These are phyloP conservation scores for Schlechtendalia chinensis DNA, from an alignment of 1,140 invertebrate genomes.

Conservation along the genomic window DNA sequence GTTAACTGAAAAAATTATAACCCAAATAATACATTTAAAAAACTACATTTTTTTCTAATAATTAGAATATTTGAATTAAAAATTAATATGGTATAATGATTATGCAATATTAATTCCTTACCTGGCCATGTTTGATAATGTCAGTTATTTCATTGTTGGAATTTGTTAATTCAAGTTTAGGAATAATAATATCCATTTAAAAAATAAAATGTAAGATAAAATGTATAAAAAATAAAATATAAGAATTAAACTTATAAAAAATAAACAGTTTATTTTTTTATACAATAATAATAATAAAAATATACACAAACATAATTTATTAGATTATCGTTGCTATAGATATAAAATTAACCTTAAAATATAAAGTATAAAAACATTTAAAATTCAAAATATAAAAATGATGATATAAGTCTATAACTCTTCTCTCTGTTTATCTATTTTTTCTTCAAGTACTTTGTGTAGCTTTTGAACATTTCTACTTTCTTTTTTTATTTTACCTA, in stretches of 20 bases:
- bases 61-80: not conserved
- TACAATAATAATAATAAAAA: conserved; percentile 6
- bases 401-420: conserved; percentile 16
- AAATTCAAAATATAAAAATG: not conserved
- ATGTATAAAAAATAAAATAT: not conserved
- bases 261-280: conserved; percentile 26
- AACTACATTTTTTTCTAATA: not conserved
- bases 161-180: not conserved
- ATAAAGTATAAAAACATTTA: not conserved
- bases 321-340: conserved; percentile 1
- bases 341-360: not conserved
- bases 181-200: not conserved
- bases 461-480: conserved; percentile 81
- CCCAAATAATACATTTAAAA: not conserved
- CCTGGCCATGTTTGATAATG: conserved; percentile 24
- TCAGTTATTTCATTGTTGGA: not conserved
- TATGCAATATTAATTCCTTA: conserved; percentile 7
- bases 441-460: conserved; percentile 75
- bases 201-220: not conserved
- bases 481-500: conserved; percentile 77
- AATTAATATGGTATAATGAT: no score
- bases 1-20: conserved; percentile 11
- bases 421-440: conserved; percentile 59
- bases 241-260: not conserved
- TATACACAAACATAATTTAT: not conserved